A percentile compares a stretch with the other conserved stretches of the same genome.
These are phyloP conservation scores for Pangasius krempfi DNA, from an alignment of 2,797 vertebrate genomes.

Conservation along the genomic window DNA sequence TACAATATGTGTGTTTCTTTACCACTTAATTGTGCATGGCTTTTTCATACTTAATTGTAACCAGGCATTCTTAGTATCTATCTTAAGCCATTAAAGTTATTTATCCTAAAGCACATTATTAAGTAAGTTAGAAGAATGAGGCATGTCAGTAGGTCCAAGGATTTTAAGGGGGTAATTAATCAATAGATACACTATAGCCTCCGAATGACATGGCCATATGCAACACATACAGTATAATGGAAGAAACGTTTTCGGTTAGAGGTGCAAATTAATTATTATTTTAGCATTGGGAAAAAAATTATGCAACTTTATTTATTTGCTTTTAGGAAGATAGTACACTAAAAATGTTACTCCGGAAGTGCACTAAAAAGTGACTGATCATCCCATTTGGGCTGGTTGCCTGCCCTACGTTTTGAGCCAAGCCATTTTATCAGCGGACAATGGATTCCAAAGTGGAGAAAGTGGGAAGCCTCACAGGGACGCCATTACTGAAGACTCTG, in stretches of 20 bases:
- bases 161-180: neutral
- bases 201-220: neutral
- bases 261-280: neutral
- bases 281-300: neutral
- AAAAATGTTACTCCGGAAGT: neutral
- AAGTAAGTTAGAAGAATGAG: neutral
- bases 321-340: neutral
- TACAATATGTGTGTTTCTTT: neutral
- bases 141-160: neutral
- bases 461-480: neutral
- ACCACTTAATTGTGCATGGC: neutral
- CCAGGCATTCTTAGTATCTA: neutral
- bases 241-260: neutral
- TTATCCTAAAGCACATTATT: neutral
- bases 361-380: neutral
- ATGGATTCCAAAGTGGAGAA: neutral
- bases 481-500: slow-evolving; percentile 19
- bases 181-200: no score
- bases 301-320: neutral
- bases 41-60: neutral
- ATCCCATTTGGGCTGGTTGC: neutral
- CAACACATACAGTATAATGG: neutral
- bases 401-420: slow-evolving; percentile 2
- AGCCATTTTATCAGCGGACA: neutral
- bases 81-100: neutral